phyloP scores from a whole-genome alignment of 2,113 vertebrate species.

The Cryptomyrus ogoouensis region DNA sequence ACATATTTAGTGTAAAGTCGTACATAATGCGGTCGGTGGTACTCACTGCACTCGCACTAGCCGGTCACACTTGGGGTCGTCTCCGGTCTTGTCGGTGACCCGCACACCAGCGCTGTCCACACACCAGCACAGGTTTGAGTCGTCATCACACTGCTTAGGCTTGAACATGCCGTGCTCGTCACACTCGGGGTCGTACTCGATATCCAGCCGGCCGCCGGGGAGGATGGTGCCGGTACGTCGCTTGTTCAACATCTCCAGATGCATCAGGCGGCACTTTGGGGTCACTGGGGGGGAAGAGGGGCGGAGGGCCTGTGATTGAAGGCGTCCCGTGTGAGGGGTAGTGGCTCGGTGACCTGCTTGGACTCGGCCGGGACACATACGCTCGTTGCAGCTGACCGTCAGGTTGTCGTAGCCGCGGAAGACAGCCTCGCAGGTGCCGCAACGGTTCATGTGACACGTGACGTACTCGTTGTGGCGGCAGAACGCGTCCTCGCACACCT shows the following conservation, averaged over 20 bases:
- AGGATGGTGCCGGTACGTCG: slow-evolving; percentile 15
- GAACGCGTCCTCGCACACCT: slow-evolving; percentile 41
- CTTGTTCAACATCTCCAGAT: slow-evolving; percentile 41
- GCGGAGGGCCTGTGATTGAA: neutral
- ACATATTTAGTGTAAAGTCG: neutral
- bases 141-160: slow-evolving; percentile 41
- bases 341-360: neutral
- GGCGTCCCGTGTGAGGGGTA: neutral
- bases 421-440: slow-evolving; percentile 40
- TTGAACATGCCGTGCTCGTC: slow-evolving; percentile 35
- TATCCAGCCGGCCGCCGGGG: slow-evolving; percentile 23
- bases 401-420: slow-evolving; percentile 39
- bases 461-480: slow-evolving; percentile 42
- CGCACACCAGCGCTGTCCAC: slow-evolving; percentile 41
- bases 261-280: slow-evolving; percentile 32
- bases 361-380: slow-evolving; percentile 7
- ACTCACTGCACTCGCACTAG: slow-evolving; percentile 40
- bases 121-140: slow-evolving; percentile 42
- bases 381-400: slow-evolving; percentile 36
- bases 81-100: slow-evolving; percentile 39
- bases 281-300: slow-evolving; percentile 25
- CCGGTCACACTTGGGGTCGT: slow-evolving; percentile 38
- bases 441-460: slow-evolving; percentile 42
- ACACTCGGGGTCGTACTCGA: slow-evolving; percentile 34
- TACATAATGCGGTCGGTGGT: neutral